Conservation (phyloP, 2,888 invertebrate species). For the Tachina fera region DNA sequence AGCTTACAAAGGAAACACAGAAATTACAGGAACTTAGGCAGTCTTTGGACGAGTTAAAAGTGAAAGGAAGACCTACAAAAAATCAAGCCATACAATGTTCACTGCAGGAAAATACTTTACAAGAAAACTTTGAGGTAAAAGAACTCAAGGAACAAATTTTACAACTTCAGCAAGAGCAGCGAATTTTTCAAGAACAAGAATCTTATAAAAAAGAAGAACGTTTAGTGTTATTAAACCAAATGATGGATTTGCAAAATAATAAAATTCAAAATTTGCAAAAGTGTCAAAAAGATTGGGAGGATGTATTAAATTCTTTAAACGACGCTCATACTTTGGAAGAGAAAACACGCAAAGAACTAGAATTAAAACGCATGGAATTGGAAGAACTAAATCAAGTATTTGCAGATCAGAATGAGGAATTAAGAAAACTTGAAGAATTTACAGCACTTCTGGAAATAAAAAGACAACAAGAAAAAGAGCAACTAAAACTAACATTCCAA, state of each 20-base stretch:
- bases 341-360: conserved; percentile 74
- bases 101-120: neutral
- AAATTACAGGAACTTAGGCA: conserved; percentile 58
- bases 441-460: conserved; percentile 69
- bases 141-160: conserved; percentile 36
- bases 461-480: conserved; percentile 62
- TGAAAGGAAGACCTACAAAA: conserved; percentile 31
- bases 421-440: conserved; percentile 76
- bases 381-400: conserved; percentile 79
- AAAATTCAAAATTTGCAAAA: conserved; percentile 77
- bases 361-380: conserved; percentile 76
- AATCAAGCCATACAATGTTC: conserved; percentile 50
- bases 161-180: conserved; percentile 38
- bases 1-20: conserved; percentile 34
- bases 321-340: conserved; percentile 75
- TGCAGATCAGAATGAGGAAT: conserved; percentile 78
- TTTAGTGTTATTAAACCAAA: conserved; percentile 74
- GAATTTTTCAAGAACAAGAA: conserved; percentile 15
- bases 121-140: conserved; percentile 13
- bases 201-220: conserved; percentile 59
- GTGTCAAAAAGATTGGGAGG: conserved; percentile 79
- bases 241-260: conserved; percentile 77
- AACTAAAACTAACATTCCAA: conserved; percentile 74
- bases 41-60: conserved; percentile 39
- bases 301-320: conserved; percentile 75